Evolutionary conservation across 2,113 vertebrate species (phyloP), one percentile per base, ranked within the genome.

Genomic region (Anas platyrhynchos): DNA sequence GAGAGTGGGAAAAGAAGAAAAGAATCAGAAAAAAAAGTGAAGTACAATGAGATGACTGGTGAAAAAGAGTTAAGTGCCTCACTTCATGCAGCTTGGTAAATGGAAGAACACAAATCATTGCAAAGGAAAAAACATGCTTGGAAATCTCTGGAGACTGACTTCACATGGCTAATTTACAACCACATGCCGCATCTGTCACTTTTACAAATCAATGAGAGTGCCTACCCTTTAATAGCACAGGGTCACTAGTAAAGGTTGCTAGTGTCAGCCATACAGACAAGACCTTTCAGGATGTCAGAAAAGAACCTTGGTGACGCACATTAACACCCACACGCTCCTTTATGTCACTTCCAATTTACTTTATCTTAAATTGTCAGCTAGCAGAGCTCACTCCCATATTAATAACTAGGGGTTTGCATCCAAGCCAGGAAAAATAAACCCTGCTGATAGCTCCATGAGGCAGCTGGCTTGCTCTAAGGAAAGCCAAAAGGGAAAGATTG

Each of bases 361-460:
- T 98, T 98, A 97, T 96, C 93, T 98, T 97, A 97, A 98, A 97
- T 97, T 98, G 97, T 98, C 98, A 98, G 97, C 97, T 96, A 98
- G 93, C 92, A 97, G 95, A 96, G 95, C 94, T 96, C 85, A 91
- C 63, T 62, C 94, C 93, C 93, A 96, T 98, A 98, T 97, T 98
- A 98, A 98, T 98, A 98, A 97, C 96, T 96, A 72, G 88, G 97
- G 83, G 88, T 95, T 97, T 98, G 94, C 95, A 95, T 96, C 78
- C 86, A 95, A 97, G 96, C 96, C 97, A 98, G 97, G 92, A 96
- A 98, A 98, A 98, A 98, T 96, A 97, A 97, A 96, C 91, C 96
- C 94, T 96, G 93, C 88, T 96, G 97, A 97, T 97, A 96, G 86
- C 66, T 96, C 91, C 83, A 56, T 81, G 96, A 96, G 94, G 93